phyloP scores from a whole-genome alignment of 2,888 invertebrate genomes.

The Bellardia bayeri region DNA sequence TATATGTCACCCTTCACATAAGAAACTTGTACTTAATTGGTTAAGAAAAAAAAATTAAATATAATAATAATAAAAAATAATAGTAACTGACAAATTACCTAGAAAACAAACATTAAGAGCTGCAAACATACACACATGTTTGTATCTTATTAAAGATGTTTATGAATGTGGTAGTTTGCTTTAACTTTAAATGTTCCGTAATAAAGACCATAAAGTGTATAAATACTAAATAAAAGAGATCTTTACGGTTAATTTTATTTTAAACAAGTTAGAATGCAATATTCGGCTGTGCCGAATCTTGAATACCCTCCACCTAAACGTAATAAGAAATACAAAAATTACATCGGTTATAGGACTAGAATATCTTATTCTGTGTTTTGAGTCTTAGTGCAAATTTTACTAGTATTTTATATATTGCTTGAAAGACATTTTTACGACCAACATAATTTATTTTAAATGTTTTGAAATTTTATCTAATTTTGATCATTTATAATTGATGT shows the following conservation, averaged over 20 bases:
- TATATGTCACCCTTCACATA: constrained; percentile 77
- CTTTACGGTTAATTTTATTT: background rate
- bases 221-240: background rate
- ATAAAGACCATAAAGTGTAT: constrained; percentile 4
- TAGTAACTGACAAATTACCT: background rate
- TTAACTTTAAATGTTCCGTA: constrained; percentile 17
- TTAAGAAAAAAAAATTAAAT: background rate
- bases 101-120: background rate
- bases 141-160: background rate
- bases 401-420: too few relatives aligned
- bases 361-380: too few relatives aligned
- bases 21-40: constrained; percentile 36
- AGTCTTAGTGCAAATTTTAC: too few relatives aligned
- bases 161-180: constrained; percentile 3
- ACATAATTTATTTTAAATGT: too few relatives aligned
- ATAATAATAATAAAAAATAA: constrained; percentile 7
- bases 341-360: too few relatives aligned
- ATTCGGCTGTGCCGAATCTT: too few relatives aligned
- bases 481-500: too few relatives aligned
- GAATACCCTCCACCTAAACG: too few relatives aligned
- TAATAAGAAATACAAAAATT: too few relatives aligned
- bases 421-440: too few relatives aligned
- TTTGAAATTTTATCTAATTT: too few relatives aligned
- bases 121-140: background rate
- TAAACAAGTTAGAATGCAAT: background rate